These are phyloP conservation scores for Ariopsis seemanni DNA, from an alignment of 2,113 vertebrate genomes.

Conservation along the genomic window DNA sequence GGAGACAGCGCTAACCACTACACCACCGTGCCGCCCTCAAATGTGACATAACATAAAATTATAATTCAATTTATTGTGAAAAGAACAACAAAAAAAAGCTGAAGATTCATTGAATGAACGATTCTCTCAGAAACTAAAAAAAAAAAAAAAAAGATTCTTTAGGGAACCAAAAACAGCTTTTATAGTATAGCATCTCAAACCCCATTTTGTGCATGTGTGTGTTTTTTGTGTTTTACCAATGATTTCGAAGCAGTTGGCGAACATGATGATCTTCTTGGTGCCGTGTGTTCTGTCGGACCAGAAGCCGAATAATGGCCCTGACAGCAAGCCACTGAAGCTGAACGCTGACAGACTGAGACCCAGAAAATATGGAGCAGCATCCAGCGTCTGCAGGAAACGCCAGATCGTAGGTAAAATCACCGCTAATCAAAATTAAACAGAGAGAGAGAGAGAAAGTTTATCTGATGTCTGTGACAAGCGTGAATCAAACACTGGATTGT, in stretches of 20 bases:
- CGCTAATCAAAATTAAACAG: conserved; percentile 59
- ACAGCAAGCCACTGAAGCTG: conserved; percentile 77
- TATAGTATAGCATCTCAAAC: not conserved
- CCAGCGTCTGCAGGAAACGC: conserved; percentile 77
- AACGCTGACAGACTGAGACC: conserved; percentile 79
- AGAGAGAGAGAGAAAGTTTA: not conserved
- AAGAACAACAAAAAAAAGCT: not conserved
- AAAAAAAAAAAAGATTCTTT: not conserved
- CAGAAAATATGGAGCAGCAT: conserved; percentile 77
- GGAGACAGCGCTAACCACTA: no score
- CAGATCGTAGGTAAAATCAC: conserved; percentile 85
- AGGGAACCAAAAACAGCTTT: not conserved
- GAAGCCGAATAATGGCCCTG: conserved; percentile 76
- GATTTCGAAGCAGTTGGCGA: conserved; percentile 81
- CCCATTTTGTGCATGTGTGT: not conserved
- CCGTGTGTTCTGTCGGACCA: conserved; percentile 74
- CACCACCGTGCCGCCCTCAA: no score
- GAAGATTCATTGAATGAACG: not conserved
- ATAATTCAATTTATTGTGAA: not conserved
- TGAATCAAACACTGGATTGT: not conserved
- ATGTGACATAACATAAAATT: not conserved
- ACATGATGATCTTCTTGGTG: conserved; percentile 78
- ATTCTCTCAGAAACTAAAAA: not conserved
- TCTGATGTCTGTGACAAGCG: not conserved
- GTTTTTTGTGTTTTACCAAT: conserved; percentile 62